Conservation (phyloP, 1,140 invertebrate species). For the Drosophila gunungcola region DNA sequence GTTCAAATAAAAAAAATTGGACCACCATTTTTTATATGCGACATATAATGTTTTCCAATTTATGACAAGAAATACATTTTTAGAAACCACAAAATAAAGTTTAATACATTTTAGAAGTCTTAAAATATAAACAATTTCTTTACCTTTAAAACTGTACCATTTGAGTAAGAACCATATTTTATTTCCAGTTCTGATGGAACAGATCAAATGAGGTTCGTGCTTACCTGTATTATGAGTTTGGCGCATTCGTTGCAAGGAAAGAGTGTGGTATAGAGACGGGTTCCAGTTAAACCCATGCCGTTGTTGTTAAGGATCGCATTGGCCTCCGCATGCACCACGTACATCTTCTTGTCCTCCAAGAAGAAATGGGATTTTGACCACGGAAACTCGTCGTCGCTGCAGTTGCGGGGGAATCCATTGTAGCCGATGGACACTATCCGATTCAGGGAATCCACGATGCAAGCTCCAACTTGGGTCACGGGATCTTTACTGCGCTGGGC, state of each 20-base stretch:
- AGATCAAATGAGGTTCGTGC: neutral
- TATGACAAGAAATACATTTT: no score
- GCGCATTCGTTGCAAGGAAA: constrained; percentile 99
- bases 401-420: constrained; percentile 97
- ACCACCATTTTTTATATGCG: no score
- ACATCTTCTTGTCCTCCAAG: constrained; percentile 92
- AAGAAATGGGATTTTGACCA: constrained; percentile 89
- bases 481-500: constrained; percentile 98
- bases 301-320: constrained; percentile 98
- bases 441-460: constrained; percentile 95
- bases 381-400: constrained; percentile 94
- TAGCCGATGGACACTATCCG: constrained; percentile 97
- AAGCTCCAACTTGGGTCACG: constrained; percentile 95
- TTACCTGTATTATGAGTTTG: constrained; percentile 94
- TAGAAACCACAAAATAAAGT: no score
- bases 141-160: no score
- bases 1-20: no score
- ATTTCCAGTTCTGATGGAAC: no score
- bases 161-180: no score
- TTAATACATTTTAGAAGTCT: no score
- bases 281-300: constrained; percentile 89
- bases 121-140: no score
- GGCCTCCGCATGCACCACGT: constrained; percentile 98
- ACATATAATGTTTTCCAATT: no score
- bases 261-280: constrained; percentile 93